Conservation (phyloP, 2,113 vertebrate species). For the Pionites leucogaster region DNA sequence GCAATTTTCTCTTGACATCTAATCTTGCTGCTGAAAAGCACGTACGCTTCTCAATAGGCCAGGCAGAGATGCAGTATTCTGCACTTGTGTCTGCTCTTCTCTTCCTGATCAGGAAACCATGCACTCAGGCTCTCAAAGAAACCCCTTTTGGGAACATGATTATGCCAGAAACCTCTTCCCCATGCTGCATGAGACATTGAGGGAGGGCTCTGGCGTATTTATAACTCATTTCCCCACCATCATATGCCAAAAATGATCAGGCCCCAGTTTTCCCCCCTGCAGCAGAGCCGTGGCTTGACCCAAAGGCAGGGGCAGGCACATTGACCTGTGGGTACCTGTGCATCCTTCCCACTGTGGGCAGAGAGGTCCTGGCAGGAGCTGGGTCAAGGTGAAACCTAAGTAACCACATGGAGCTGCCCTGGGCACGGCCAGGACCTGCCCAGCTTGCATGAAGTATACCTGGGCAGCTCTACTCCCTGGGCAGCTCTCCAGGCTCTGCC, state of each 20-base stretch:
- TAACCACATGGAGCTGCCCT: background rate
- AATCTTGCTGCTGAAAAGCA: background rate
- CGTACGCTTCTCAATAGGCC: background rate
- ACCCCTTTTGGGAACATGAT: background rate
- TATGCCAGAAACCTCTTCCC: background rate
- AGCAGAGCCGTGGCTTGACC: background rate
- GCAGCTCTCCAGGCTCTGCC: background rate
- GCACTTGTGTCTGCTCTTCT: background rate
- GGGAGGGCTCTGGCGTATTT: background rate
- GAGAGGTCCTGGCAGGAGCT: background rate
- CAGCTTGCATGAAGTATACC: background rate
- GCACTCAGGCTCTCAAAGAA: background rate
- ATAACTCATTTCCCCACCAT: background rate
- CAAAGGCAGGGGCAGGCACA: background rate
- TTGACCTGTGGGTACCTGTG: background rate
- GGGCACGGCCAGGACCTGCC: background rate
- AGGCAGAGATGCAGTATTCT: background rate
- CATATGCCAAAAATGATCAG: background rate
- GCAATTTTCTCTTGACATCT: constrained; percentile 33
- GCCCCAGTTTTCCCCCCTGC: background rate
- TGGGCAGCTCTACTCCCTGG: background rate
- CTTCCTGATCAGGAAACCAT: background rate
- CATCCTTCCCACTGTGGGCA: background rate
- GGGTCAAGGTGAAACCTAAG: accelerated
- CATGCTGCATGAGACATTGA: background rate